phyloP scores from a whole-genome alignment of 2,797 vertebrate species.

The Anas capensis region DNA sequence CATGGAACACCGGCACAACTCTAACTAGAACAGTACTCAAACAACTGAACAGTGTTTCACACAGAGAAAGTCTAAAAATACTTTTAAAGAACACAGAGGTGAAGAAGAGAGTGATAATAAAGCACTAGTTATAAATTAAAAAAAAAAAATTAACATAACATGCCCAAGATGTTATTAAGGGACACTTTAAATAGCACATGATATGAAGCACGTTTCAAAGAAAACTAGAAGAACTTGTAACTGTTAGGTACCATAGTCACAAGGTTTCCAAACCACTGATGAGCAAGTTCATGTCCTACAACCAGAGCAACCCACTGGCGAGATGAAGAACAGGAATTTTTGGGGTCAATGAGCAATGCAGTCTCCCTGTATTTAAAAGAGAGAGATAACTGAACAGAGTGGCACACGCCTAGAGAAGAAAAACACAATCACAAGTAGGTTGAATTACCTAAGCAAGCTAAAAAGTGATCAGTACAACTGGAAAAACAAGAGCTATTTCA shows the following conservation, averaged over 20 bases:
- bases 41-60: background rate
- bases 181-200: background rate
- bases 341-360: slow-evolving; percentile 96
- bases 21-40: background rate
- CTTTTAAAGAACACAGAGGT: background rate
- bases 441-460: slow-evolving; percentile 26
- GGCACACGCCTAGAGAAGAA: background rate
- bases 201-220: background rate
- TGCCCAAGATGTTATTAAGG: background rate
- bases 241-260: slow-evolving; percentile 94
- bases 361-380: slow-evolving; percentile 88
- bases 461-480: background rate
- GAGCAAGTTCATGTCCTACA: slow-evolving; percentile 96
- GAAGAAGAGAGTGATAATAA: background rate
- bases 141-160: too few relatives aligned
- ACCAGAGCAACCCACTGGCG: slow-evolving; percentile 98
- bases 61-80: background rate
- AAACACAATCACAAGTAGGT: slow-evolving; percentile 24
- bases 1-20: background rate
- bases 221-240: slow-evolving; percentile 34
- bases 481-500: background rate
- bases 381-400: background rate
- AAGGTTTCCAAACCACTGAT: slow-evolving; percentile 99
- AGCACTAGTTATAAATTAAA: background rate
- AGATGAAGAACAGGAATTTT: slow-evolving; percentile 97